Conservation (phyloP, 1,140 invertebrate species). For the Amyelois transitella region DNA sequence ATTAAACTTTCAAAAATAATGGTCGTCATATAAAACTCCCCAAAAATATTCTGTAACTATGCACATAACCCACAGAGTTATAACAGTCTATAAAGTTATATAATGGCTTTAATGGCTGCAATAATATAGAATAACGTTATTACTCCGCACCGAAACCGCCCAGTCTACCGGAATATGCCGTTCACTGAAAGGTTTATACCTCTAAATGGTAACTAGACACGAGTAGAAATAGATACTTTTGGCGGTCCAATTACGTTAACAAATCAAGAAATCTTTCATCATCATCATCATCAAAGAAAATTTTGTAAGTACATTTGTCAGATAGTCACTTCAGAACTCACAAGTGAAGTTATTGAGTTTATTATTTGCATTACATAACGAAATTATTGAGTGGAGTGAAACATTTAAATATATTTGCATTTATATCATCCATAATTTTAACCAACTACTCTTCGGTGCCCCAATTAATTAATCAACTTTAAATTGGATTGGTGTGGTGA, state of each 20-base stretch:
- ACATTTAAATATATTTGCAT: too few species aligned
- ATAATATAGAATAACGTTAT: neutral
- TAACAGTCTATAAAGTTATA: neutral
- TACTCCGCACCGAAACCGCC: neutral
- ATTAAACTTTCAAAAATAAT: too few species aligned
- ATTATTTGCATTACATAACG: too few species aligned
- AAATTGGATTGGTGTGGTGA: neutral
- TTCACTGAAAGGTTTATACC: neutral
- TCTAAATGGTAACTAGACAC: neutral
- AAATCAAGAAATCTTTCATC: neutral
- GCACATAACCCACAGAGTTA: neutral
- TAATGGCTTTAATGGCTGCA: neutral
- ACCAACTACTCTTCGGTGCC: too few species aligned
- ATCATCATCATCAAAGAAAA: too few species aligned
- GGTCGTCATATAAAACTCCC: neutral
- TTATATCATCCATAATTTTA: too few species aligned
- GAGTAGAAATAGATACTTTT: neutral
- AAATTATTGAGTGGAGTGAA: too few species aligned
- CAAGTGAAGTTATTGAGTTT: too few species aligned
- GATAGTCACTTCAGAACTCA: too few species aligned
- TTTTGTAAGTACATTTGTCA: too few species aligned
- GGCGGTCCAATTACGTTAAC: neutral
- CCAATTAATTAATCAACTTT: neutral
- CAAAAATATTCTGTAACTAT: neutral
- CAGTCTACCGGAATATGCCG: neutral